Evolutionary conservation across 2,113 vertebrate genomes (phyloP), one percentile per base, ranked within the genome.

Genomic region (Microcebus lehilahytsara): DNA sequence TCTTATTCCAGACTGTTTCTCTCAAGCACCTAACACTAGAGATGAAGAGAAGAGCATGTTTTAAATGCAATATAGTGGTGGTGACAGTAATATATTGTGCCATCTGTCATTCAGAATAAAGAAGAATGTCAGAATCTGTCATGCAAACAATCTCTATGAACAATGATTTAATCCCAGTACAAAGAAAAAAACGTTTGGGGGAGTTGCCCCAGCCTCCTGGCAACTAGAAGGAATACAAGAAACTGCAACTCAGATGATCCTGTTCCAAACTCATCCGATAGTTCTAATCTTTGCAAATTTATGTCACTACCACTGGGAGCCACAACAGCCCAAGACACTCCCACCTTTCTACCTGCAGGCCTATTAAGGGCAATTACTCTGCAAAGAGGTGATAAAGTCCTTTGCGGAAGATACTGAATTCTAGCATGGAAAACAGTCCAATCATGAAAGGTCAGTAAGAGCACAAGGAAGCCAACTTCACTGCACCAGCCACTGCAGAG

Each of bases 391-490:
- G 92, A 94, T 89, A 95, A 58, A 97, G 81, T 97, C 84, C 72
- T 97, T 97, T 90, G 93, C 75, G 85, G 89, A 93, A 95, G 95
- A 97, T 96, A 97, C 53, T 98, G 97, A 97, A 97, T 97, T 97
- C 93, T 94, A 88, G 79, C 85, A 72, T 93, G 87, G 93, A 95
- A 97, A 97, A 94, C 60, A 89, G 66, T 49, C 53, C 85, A 91
- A n/a, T 96, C 87, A 74, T 16, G 71, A 95, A 96, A 88, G 64
- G 58, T 84, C 69, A 40, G 78, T 1, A 96, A 62, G 58, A 85
- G 81, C 85, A 95, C 89, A 77, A 40, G 0, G 3, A 40, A 40
- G 89, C 83, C 94, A 93, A 67, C 49, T 75, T 53, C 56, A 51
- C n/a, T 9, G 6, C 32, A 40, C n/a, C 0, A 25, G 51, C 67